Conservation (phyloP, 2,113 vertebrate genomes). For the Heteronetta atricapilla region DNA sequence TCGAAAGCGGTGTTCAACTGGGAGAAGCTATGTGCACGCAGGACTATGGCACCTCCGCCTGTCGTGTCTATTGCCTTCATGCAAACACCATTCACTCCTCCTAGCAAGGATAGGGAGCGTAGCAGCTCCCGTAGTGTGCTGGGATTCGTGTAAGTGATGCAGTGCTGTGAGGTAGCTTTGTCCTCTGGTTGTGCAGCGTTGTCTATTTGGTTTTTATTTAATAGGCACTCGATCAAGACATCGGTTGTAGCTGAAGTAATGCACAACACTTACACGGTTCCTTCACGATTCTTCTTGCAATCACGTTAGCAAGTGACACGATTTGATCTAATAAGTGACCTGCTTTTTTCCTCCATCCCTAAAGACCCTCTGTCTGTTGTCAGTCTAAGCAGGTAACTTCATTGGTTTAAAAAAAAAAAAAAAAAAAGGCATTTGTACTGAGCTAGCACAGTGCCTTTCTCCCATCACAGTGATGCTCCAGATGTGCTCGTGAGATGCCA, state of each 20-base stretch:
- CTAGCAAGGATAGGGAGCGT: neutral
- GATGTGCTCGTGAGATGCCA: neutral
- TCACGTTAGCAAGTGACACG: neutral
- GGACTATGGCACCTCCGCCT: neutral
- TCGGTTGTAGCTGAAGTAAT: neutral
- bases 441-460: neutral
- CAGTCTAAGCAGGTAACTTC: neutral
- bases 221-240: neutral
- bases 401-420: too few species aligned
- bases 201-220: neutral
- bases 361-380: neutral
- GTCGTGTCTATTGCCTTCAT: neutral
- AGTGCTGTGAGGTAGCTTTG: neutral
- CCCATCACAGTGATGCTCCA: neutral
- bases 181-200: neutral
- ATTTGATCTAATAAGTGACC: neutral
- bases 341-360: neutral
- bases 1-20: neutral
- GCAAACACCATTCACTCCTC: neutral
- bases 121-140: neutral
- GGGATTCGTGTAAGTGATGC: neutral
- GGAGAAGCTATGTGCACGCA: neutral
- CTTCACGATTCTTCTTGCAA: neutral
- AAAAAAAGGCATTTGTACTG: neutral
- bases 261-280: neutral